Conservation (phyloP, 64 coral and sea anemone genomes). For the Pachyseris speciosa region DNA sequence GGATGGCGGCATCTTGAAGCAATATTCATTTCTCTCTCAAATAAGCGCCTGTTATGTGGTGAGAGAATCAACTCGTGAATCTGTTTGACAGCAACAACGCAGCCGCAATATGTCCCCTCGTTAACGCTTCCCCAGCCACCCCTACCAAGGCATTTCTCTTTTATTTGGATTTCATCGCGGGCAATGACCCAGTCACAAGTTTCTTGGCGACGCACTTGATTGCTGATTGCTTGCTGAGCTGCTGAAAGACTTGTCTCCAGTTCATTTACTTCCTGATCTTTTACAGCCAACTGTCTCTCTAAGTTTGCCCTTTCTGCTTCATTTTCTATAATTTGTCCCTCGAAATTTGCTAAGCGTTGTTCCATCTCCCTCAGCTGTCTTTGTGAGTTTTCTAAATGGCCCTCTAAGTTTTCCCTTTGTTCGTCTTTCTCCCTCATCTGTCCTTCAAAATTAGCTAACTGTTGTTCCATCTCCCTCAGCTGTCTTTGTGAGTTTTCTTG, state of each 20-base stretch:
- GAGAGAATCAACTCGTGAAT: constrained; percentile 38
- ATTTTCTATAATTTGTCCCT: too few relatives aligned
- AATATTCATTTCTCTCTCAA: constrained; percentile 68
- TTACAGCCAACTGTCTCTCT: not conserved
- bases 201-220: not conserved
- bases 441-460: not conserved
- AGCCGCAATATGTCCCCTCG: constrained; percentile 18
- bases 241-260: not conserved
- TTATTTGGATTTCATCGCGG: constrained; percentile 36
- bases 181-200: not conserved
- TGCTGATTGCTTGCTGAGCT: constrained; percentile 6
- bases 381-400: too few relatives aligned
- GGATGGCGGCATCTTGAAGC: constrained; percentile 62
- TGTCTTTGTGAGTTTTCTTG: too few relatives aligned
- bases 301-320: too few relatives aligned
- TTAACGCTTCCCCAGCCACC: constrained; percentile 30
- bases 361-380: too few relatives aligned
- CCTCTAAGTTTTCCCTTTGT: too few relatives aligned
- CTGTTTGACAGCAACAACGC: constrained; percentile 53
- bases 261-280: not conserved
- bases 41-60: not conserved
- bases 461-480: too few relatives aligned
- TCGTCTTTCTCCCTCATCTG: not conserved
- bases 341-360: too few relatives aligned
- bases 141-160: not conserved